These are phyloP conservation scores for Semaprochilodus insignis DNA, from an alignment of 2,797 vertebrate genomes.

Conservation along the genomic window DNA sequence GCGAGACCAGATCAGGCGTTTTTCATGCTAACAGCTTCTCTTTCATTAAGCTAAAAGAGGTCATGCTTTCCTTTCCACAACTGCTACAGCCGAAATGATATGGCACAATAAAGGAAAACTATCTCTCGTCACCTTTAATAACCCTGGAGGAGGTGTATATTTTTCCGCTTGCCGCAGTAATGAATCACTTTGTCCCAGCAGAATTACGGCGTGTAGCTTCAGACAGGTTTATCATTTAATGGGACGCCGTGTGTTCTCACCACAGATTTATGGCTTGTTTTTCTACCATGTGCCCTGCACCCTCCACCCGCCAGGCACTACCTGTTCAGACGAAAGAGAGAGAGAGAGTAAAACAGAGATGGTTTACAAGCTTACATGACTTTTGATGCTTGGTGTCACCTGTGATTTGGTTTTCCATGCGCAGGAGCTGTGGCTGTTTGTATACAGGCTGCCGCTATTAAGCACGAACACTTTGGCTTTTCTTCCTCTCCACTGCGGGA, in stretches of 20 bases:
- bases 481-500: neutral
- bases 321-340: slow-evolving; percentile 13
- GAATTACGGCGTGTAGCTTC: slow-evolving; percentile 33
- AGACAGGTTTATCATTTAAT: slow-evolving; percentile 47
- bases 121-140: slow-evolving; percentile 29
- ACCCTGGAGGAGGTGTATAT: slow-evolving; percentile 27
- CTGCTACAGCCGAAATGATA: slow-evolving; percentile 33
- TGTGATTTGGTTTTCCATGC: slow-evolving; percentile 1
- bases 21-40: slow-evolving; percentile 27
- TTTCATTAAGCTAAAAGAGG: slow-evolving; percentile 6
- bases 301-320: slow-evolving; percentile 7
- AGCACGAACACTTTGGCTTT: slow-evolving; percentile 15
- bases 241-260: slow-evolving; percentile 22
- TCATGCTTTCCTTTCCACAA: slow-evolving; percentile 12
- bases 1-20: too few relatives aligned
- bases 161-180: slow-evolving; percentile 32
- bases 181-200: slow-evolving; percentile 25
- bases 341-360: neutral
- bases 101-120: slow-evolving; percentile 37
- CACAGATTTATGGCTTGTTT: slow-evolving; percentile 46
- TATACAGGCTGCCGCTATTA: neutral
- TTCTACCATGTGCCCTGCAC: neutral
- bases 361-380: slow-evolving; percentile 8
- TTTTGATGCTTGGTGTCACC: slow-evolving; percentile 28
- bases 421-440: neutral